Evolutionary conservation across 1,140 invertebrate genomes (phyloP).

Genomic region (Tetragonula clypearis): DNA sequence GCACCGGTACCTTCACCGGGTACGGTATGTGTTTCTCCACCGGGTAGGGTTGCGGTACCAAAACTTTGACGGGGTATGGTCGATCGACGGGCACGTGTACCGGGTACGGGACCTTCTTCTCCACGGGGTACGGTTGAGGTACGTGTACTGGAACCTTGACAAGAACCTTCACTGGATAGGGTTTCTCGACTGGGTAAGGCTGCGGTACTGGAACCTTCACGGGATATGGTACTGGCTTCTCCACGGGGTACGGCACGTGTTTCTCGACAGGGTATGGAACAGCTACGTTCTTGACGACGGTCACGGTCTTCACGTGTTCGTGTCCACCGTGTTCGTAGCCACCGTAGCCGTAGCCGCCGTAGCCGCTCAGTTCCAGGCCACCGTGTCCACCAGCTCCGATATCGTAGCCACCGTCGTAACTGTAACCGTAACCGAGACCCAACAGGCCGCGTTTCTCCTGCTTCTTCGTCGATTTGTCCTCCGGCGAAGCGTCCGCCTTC

Average conservation of each 20-base stretch:
- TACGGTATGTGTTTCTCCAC: slow-evolving; percentile 85
- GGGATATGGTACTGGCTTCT: slow-evolving; percentile 76
- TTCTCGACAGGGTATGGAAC: slow-evolving; percentile 80
- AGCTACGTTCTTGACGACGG: slow-evolving; percentile 85
- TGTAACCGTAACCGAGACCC: slow-evolving; percentile 84
- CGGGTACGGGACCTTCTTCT: slow-evolving; percentile 77
- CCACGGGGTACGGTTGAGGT: slow-evolving; percentile 81
- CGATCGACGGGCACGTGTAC: slow-evolving; percentile 82
- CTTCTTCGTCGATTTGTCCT: slow-evolving; percentile 81
- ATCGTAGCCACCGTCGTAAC: slow-evolving; percentile 83
- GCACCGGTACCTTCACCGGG: slow-evolving; percentile 87
- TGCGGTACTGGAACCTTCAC: slow-evolving; percentile 86
- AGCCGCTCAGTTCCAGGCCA: slow-evolving; percentile 59
- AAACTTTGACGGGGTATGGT: slow-evolving; percentile 85
- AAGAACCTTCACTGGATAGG: slow-evolving; percentile 77
- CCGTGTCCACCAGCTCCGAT: slow-evolving; percentile 81
- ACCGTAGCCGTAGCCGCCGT: slow-evolving; percentile 65
- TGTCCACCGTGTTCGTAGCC: slow-evolving; percentile 68
- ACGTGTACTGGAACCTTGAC: slow-evolving; percentile 87
- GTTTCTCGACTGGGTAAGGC: slow-evolving; percentile 81
- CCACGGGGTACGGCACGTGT: slow-evolving; percentile 77
- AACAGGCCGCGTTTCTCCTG: slow-evolving; percentile 85
- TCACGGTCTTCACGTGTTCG: slow-evolving; percentile 87
- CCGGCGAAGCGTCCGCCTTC: slow-evolving; percentile 81
- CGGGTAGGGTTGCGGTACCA: slow-evolving; percentile 87